Evolutionary conservation across 2,113 vertebrate species (phyloP).

Genomic region (Dissostichus mawsoni): DNA sequence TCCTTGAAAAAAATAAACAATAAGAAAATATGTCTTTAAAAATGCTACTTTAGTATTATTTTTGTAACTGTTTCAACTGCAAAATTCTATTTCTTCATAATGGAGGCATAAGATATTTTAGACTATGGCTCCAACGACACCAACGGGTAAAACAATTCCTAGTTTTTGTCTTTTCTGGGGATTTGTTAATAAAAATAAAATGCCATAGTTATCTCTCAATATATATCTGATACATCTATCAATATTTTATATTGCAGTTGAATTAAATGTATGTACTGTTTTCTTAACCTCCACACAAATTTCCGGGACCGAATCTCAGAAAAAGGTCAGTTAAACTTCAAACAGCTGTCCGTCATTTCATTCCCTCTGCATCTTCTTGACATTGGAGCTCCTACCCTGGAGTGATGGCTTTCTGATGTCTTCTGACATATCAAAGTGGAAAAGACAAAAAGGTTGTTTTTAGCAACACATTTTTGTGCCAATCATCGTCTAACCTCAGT

Average conservation of each 20-base stretch:
- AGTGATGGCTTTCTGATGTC: slow-evolving; percentile 38
- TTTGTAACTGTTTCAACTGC: not conserved
- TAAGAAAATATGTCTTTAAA: not conserved
- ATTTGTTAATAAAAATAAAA: not conserved
- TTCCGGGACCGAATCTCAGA: slow-evolving; percentile 5
- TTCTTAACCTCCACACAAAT: not conserved
- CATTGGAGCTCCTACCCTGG: slow-evolving; percentile 49
- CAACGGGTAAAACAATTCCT: not conserved
- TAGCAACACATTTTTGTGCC: slow-evolving; percentile 15
- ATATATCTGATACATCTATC: not conserved
- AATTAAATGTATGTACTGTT: not conserved
- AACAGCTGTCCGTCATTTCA: slow-evolving; percentile 48
- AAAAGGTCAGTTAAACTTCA: slow-evolving; percentile 40
- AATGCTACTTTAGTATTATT: not conserved
- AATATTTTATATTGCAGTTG: not conserved
- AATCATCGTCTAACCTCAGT: not conserved
- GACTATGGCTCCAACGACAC: no score
- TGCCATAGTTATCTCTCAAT: not conserved
- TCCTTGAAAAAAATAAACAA: not conserved
- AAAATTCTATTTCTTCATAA: not conserved
- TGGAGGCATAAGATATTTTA: not conserved
- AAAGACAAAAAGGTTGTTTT: slow-evolving; percentile 45
- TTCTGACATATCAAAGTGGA: slow-evolving; percentile 37
- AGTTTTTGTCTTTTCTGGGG: not conserved
- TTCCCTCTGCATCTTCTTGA: slow-evolving; percentile 32